Conservation (phyloP, 2,888 invertebrate species). For the Eilema caniola region DNA sequence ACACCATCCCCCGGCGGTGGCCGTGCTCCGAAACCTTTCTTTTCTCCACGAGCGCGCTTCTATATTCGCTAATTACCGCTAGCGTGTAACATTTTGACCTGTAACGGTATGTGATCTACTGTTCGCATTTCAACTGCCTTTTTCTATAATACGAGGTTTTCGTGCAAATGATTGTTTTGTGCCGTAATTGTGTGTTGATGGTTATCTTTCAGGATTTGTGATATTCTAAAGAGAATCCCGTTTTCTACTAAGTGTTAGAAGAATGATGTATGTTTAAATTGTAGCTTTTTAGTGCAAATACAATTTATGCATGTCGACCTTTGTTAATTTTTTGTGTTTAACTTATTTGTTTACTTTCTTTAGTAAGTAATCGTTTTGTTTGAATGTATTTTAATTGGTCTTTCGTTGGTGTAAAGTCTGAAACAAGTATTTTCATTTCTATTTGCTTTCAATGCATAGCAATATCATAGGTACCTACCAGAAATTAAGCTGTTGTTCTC, state of each 20-base stretch:
- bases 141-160: conserved; percentile 7
- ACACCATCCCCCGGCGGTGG: conserved; percentile 56
- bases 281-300: neutral
- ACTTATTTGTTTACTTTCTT: neutral
- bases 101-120: conserved; percentile 59
- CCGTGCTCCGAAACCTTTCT: conserved; percentile 56
- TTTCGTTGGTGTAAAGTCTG: neutral
- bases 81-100: conserved; percentile 47
- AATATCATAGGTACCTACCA: too few relatives aligned
- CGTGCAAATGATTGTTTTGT: conserved; percentile 12
- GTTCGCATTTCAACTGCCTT: conserved; percentile 32
- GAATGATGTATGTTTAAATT: neutral
- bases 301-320: neutral
- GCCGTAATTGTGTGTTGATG: conserved; percentile 2
- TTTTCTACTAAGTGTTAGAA: neutral
- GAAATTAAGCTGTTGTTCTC: too few relatives aligned
- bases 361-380: neutral
- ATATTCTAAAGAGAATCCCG: neutral
- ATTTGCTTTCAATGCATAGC: neutral
- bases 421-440: neutral
- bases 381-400: neutral
- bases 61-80: conserved; percentile 53
- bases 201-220: neutral
- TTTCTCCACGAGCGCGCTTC: conserved; percentile 57
- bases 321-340: neutral